These are phyloP conservation scores for Poecilia gillii DNA, from an alignment of 2,797 vertebrate genomes.

Conservation along the genomic window DNA sequence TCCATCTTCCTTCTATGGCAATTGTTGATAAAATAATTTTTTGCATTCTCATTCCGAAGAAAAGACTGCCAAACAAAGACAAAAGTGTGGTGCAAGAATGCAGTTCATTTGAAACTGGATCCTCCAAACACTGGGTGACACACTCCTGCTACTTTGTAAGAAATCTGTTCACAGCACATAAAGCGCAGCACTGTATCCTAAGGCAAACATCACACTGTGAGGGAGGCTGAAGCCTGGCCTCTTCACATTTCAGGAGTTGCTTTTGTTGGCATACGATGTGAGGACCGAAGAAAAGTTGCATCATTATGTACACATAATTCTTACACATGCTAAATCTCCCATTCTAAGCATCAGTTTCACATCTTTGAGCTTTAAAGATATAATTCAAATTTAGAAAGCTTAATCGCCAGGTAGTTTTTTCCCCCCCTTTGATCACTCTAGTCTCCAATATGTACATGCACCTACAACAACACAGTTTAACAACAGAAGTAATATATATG, in stretches of 20 bases:
- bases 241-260: constrained; percentile 76
- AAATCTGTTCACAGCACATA: constrained; percentile 63
- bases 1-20: background rate
- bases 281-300: constrained; percentile 63
- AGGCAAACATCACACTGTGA: constrained; percentile 70
- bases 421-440: background rate
- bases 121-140: constrained; percentile 48
- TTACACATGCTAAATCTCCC: constrained; percentile 55
- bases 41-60: background rate
- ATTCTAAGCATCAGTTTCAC: constrained; percentile 50
- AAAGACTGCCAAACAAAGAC: background rate
- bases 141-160: constrained; percentile 56
- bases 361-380: constrained; percentile 72
- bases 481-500: background rate
- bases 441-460: background rate
- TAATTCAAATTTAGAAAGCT: constrained; percentile 27
- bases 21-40: background rate
- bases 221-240: constrained; percentile 70
- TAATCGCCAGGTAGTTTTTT: background rate
- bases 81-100: constrained; percentile 10
- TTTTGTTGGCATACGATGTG: constrained; percentile 81
- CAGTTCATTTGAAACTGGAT: constrained; percentile 25
- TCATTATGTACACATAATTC: constrained; percentile 66
- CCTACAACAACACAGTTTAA: background rate
- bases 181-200: constrained; percentile 74